phyloP scores from a whole-genome alignment of 37 sponge, comb jelly and placozoan species.

The Mnemiopsis leidyi region DNA sequence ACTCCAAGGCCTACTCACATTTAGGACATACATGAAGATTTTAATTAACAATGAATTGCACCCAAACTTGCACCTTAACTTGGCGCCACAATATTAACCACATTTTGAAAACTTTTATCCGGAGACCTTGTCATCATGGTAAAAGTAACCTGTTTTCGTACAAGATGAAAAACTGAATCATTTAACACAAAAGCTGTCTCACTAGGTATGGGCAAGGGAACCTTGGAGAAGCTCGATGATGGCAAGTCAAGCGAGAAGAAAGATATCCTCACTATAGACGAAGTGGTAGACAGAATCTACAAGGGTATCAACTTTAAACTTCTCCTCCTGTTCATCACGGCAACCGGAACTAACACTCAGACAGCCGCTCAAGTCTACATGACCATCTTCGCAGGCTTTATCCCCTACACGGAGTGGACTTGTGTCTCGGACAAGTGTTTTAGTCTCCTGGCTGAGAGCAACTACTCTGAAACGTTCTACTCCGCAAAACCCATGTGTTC shows the following conservation, averaged over 20 bases:
- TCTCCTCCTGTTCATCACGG: not conserved
- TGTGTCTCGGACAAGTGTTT: slow-evolving; percentile 27
- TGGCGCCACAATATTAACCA: not conserved
- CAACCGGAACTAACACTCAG: not conserved
- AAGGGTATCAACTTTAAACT: not conserved
- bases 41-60: too few relatives aligned
- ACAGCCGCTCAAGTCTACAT: not conserved
- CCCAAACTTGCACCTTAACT: too few relatives aligned
- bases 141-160: too few relatives aligned
- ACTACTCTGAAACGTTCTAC: not conserved
- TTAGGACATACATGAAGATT: too few relatives aligned
- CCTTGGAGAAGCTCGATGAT: not conserved
- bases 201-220: not conserved
- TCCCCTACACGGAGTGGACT: slow-evolving; percentile 3
- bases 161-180: too few relatives aligned
- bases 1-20: too few relatives aligned
- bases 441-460: not conserved
- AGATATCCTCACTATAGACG: not conserved
- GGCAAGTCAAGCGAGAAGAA: not conserved
- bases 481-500: not conserved
- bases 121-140: too few relatives aligned
- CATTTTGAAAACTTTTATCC: not conserved
- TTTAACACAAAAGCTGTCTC: too few relatives aligned
- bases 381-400: slow-evolving; percentile 7
- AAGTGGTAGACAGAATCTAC: not conserved